phyloP scores from a whole-genome alignment of 1,140 invertebrate species.

The Cotesia chilonis region DNA sequence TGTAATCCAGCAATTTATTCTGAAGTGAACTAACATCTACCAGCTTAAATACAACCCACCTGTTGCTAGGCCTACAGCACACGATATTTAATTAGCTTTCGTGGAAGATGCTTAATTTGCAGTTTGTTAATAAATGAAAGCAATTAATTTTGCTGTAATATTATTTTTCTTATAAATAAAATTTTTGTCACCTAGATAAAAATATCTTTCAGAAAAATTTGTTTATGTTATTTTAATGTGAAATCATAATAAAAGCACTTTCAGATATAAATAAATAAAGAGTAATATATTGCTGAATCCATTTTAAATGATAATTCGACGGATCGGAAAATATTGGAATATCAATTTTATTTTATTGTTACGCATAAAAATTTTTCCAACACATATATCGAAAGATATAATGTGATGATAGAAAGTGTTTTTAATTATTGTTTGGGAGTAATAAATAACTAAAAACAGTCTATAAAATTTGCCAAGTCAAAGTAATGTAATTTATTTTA shows the following conservation, averaged over 20 bases:
- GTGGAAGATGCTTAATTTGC: not conserved
- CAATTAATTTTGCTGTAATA: too few species aligned
- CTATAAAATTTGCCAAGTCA: too few species aligned
- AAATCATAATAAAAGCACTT: not conserved
- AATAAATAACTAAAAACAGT: too few species aligned
- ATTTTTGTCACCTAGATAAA: not conserved
- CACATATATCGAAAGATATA: too few species aligned
- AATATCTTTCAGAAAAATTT: constrained; percentile 8
- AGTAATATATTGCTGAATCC: constrained; percentile 30
- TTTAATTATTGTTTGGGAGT: too few species aligned
- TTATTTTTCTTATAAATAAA: not conserved
- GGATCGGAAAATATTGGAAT: not conserved
- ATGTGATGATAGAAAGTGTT: too few species aligned
- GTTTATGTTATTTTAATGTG: not conserved
- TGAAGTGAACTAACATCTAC: constrained; percentile 9
- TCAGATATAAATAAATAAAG: not conserved
- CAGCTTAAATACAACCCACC: constrained; percentile 47
- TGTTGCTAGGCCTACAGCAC: constrained; percentile 50
- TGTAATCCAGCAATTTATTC: not conserved
- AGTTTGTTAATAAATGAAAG: not conserved
- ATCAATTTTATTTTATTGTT: too few species aligned
- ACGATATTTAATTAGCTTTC: constrained; percentile 2
- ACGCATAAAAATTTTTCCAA: too few species aligned
- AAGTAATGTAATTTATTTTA: too few species aligned
- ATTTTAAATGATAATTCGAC: constrained; percentile 41